A percentile compares a stretch with the other conserved stretches of the same genome.
Evolutionary conservation across 2,888 invertebrate genomes (phyloP).

Genomic region (Petrolisthes cinctipes): DNA sequence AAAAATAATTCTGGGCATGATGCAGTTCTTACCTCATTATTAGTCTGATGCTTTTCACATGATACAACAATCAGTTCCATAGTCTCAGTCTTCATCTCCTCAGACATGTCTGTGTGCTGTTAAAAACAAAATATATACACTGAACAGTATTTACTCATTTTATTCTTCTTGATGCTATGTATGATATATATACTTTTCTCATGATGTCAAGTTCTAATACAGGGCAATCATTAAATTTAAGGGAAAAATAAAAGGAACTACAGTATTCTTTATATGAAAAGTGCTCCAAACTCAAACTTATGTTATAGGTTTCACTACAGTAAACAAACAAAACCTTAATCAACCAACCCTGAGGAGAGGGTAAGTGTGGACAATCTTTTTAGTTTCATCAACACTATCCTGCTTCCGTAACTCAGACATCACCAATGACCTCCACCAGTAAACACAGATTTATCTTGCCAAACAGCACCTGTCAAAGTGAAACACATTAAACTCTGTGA

Average conservation of each 20-base stretch:
- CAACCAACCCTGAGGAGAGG: constrained; percentile 56
- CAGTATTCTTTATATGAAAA: too few species aligned
- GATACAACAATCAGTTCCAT: constrained; percentile 92
- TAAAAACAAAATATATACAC: neutral
- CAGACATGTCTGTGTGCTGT: constrained; percentile 92
- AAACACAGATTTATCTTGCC: neutral
- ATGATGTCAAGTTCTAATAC: too few species aligned
- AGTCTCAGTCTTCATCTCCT: constrained; percentile 91
- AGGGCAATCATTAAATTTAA: too few species aligned
- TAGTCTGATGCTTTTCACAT: constrained; percentile 88
- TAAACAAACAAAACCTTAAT: neutral
- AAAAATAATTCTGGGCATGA: too few species aligned
- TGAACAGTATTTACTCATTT: neutral
- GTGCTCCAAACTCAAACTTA: too few species aligned
- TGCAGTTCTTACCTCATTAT: constrained; percentile 78
- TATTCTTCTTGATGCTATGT: neutral
- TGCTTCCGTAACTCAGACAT: constrained; percentile 62
- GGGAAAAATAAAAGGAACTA: too few species aligned
- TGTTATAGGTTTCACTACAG: too few species aligned
- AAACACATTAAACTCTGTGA: neutral
- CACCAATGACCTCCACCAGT: constrained; percentile 67
- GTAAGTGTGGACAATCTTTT: constrained; percentile 63
- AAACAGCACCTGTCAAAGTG: neutral
- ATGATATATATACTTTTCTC: too few species aligned
- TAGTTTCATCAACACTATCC: constrained; percentile 60